Evolutionary conservation across 1,140 invertebrate genomes (phyloP), one percentile per base, ranked within the genome.

Genomic region (Caerostris darwini): DNA sequence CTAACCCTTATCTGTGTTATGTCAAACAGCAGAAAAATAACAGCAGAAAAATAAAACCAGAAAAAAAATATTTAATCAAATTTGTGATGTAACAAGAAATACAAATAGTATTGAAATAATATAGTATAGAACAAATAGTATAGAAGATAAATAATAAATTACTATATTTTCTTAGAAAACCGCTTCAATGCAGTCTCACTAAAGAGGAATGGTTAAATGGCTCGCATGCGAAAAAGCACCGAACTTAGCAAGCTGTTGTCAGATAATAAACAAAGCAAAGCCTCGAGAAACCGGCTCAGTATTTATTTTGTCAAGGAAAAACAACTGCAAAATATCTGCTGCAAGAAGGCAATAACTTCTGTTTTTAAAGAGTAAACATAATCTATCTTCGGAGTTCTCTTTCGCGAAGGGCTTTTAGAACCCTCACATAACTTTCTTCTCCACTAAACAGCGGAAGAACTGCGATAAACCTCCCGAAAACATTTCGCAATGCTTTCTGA

Each of bases 261-360:
- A 56, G 81, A 7, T 57, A 56, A 54, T 54, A 83, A n/a, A 19
- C 56, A 57, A 17, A 17, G 17, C 5, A 12, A 57, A 17, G 53
- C 81, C 54, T n/a, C 50, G 69, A 57, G 81, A 57, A 54, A 17
- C n/a, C 53, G n/a, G 54, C 81, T 7, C 7, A 14, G 56, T 83
- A 83, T 83, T 83, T 83, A 83, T 83, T 83, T 83, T 83, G 53
- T 54, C 69, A 50, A 71, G 0, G 14, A 57, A 64, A 64, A 83
- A 54, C 81, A 57, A 57, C 34, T 83, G 53, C 12, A 83, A 83
- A 83, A 17, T 56, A 12, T 6, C 53, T 64, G 69, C 50, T 34
- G 50, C 7, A 83, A 56, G 53, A 83, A 54, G 53, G 50, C 71
- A 56, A 83, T n/a, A 83, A 83, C 14, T 83, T 56, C 53, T 57